These are phyloP conservation scores for Lepeophtheirus nordmannii DNA, from an alignment of 2,888 invertebrate species.

Conservation along the genomic window DNA sequence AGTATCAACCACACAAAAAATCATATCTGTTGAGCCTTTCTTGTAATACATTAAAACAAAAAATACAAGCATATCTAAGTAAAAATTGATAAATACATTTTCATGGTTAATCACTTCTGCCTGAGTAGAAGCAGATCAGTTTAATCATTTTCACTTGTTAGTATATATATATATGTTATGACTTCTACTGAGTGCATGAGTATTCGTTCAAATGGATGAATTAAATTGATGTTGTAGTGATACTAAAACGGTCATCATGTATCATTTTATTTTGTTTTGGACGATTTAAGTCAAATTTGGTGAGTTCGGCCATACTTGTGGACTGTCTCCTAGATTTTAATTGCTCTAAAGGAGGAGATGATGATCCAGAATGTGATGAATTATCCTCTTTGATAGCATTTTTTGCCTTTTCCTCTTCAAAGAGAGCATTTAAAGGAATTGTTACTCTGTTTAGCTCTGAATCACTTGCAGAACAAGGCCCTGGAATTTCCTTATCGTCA, in stretches of 20 bases:
- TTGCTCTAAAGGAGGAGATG: neutral
- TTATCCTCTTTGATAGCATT: no score
- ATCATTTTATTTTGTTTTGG: neutral
- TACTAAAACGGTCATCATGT: neutral
- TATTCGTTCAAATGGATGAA: no score
- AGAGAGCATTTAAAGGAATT: neutral
- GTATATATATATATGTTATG: no score
- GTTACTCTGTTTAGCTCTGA: neutral
- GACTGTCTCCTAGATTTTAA: neutral
- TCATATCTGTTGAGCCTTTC: no score
- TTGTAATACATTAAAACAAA: no score
- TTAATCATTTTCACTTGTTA: no score
- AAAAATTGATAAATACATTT: no score
- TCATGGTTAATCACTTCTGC: no score
- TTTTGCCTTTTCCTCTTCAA: neutral
- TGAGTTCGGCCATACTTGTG: neutral
- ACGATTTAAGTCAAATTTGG: neutral
- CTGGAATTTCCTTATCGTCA: neutral
- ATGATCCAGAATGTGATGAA: neutral
- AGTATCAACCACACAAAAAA: no score
- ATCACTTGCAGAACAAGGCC: neutral
- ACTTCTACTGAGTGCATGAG: no score
- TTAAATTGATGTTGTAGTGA: slow-evolving; percentile 2
- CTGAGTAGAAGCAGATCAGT: no score
- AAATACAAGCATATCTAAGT: no score